A percentile compares a stretch with the other conserved stretches of the same genome.
These are phyloP conservation scores for Pammene fasciana DNA, from an alignment of 2,888 invertebrate species.

Conservation along the genomic window DNA sequence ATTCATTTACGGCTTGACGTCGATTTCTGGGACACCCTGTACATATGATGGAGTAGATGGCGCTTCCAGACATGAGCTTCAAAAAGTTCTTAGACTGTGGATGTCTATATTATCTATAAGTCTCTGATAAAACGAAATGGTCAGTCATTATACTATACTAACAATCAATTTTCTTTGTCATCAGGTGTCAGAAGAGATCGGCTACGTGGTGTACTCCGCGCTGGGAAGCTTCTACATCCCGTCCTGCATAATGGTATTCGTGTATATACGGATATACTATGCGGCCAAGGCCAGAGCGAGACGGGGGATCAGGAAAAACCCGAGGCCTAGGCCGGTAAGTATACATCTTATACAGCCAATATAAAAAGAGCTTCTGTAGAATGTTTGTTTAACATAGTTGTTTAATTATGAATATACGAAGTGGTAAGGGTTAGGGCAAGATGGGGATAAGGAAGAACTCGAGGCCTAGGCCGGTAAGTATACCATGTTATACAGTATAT, in stretches of 20 bases:
- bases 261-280: constrained; percentile 99
- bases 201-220: constrained; percentile 98
- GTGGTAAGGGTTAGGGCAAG: constrained; percentile 96
- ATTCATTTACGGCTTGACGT: too few species aligned
- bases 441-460: constrained; percentile 93
- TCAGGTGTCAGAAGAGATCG: constrained; percentile 97
- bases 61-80: too few species aligned
- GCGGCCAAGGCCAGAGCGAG: constrained; percentile 97
- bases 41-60: too few species aligned
- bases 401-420: constrained; percentile 98
- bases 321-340: constrained; percentile 83
- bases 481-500: too few species aligned
- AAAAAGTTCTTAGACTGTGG: too few species aligned
- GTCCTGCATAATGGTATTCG: constrained; percentile 99
- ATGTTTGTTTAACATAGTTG: too few species aligned
- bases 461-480: constrained; percentile 81
- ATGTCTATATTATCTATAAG: too few species aligned
- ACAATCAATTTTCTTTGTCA: constrained; percentile 43
- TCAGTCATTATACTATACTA: too few species aligned
- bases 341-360: too few species aligned
- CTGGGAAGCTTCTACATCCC: constrained; percentile 99
- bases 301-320: constrained; percentile 92
- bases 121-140: too few species aligned
- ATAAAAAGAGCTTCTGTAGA: too few species aligned
- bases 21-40: too few species aligned